Conservation (phyloP, 2,888 invertebrate genomes). For the Lamellibrachia columna region DNA sequence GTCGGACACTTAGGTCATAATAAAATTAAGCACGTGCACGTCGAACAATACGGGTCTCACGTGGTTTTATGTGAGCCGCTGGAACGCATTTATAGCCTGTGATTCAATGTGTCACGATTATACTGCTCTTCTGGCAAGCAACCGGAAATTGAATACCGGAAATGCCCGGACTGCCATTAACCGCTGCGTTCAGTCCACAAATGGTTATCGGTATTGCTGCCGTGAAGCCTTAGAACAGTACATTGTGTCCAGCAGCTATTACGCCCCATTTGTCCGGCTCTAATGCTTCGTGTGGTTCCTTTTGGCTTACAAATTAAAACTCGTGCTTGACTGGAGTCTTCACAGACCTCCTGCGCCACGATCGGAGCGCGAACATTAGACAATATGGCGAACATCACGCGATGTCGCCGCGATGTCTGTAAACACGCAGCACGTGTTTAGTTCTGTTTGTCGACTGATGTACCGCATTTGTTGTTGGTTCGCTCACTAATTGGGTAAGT, state of each 20-base stretch:
- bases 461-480: not conserved
- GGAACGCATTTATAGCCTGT: not conserved
- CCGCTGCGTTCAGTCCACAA: not conserved
- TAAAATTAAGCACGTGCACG: not conserved
- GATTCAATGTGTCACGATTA: conserved; percentile 16
- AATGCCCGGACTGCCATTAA: conserved; percentile 11
- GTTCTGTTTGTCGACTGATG: not conserved
- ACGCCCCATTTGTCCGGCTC: not conserved
- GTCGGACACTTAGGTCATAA: not conserved
- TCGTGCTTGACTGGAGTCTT: not conserved
- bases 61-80: not conserved
- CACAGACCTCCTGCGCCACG: not conserved
- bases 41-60: not conserved
- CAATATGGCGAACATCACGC: not conserved
- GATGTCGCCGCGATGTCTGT: not conserved
- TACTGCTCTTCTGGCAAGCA: conserved; percentile 16
- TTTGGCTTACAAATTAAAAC: not conserved
- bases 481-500: not conserved
- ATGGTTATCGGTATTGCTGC: not conserved
- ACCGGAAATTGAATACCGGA: conserved; percentile 16
- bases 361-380: not conserved
- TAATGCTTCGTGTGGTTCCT: not conserved
- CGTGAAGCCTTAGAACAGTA: not conserved
- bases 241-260: not conserved
- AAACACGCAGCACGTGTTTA: not conserved